These are phyloP conservation scores for Fistularia tabacaria DNA, from an alignment of 2,797 vertebrate genomes.

Conservation along the genomic window DNA sequence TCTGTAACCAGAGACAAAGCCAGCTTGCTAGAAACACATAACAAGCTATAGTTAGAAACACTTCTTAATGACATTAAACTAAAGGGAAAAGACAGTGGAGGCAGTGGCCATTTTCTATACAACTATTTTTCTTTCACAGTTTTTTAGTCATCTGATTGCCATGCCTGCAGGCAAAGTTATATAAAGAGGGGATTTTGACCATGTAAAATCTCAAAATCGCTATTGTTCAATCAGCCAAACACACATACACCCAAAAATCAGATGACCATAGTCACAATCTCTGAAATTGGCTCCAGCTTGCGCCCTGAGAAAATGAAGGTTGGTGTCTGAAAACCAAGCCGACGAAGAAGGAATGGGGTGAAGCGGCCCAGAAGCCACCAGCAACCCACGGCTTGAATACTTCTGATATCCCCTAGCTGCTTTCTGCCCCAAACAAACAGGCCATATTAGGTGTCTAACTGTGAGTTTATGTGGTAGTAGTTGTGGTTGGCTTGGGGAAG, in stretches of 20 bases:
- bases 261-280: constrained; percentile 15
- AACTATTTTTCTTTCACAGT: background rate
- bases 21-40: no score
- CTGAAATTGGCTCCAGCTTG: constrained; percentile 28
- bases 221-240: no score
- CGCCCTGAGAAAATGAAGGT: constrained; percentile 54
- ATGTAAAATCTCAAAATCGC: constrained; percentile 10
- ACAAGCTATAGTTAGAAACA: no score
- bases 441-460: constrained; percentile 9
- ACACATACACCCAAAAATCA: constrained; percentile 12
- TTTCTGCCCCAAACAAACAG: constrained; percentile 36
- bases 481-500: constrained; percentile 36
- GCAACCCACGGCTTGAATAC: constrained; percentile 56
- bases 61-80: no score
- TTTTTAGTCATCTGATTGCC: constrained; percentile 12
- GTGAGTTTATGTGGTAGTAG: constrained; percentile 9
- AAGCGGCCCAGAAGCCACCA: constrained; percentile 45
- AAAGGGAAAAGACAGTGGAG: no score
- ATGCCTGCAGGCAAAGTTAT: constrained; percentile 21
- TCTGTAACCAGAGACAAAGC: no score
- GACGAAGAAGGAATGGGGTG: constrained; percentile 35
- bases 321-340: constrained; percentile 40
- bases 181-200: constrained; percentile 2
- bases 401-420: constrained; percentile 44
- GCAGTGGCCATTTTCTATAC: no score